Evolutionary conservation across 2,113 vertebrate genomes (phyloP).

Genomic region (Heterotis niloticus): DNA sequence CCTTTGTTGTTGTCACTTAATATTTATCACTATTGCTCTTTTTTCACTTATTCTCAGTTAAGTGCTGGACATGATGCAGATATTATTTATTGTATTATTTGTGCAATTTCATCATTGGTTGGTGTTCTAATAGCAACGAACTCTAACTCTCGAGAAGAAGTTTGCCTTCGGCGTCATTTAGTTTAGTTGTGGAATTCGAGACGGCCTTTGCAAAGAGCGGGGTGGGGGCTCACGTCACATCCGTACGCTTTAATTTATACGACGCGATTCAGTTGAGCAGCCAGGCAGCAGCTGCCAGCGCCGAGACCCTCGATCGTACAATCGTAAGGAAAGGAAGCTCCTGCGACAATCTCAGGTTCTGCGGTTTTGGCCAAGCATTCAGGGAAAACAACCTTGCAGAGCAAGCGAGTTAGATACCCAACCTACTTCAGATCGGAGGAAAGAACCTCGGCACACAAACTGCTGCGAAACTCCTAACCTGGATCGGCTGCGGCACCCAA

Average conservation of each 20-base stretch:
- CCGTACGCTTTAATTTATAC: neutral
- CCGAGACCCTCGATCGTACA: neutral
- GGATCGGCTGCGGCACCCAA: neutral
- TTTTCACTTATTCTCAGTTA: too few relatives aligned
- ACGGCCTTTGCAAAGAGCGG: neutral
- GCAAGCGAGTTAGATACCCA: too few relatives aligned
- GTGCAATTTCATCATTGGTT: neutral
- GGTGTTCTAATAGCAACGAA: neutral
- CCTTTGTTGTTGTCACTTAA: neutral
- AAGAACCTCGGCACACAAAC: neutral
- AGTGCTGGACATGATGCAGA: neutral
- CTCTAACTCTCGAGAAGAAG: neutral
- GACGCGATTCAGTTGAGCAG: neutral
- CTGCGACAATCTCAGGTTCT: constrained; percentile 21
- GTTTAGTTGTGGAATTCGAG: neutral
- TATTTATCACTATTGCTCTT: neutral
- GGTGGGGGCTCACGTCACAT: neutral
- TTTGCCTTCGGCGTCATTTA: constrained; percentile 5
- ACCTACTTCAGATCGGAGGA: too few relatives aligned
- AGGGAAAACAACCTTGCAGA: too few relatives aligned
- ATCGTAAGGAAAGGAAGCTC: neutral
- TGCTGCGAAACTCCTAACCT: neutral
- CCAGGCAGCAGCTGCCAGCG: neutral
- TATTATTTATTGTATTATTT: neutral
- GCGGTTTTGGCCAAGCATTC: constrained; percentile 3